Percentiles rank a stretch among this genome's conserved stretches.
These are phyloP conservation scores for zebrafish (Danio rerio) DNA, from an alignment of 2,113 vertebrate species.

Conservation along the genomic window DNA sequence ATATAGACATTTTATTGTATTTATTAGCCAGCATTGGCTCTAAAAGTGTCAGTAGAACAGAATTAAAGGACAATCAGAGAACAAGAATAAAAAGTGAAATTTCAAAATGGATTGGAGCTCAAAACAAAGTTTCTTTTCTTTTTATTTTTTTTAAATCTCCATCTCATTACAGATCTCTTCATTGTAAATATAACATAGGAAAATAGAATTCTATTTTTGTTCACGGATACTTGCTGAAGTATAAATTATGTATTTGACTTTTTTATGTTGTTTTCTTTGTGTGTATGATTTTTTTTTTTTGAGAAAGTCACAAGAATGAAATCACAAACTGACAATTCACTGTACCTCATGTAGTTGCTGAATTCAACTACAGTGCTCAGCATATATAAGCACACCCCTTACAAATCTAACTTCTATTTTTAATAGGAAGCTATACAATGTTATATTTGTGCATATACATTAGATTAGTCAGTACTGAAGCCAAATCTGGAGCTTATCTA, in stretches of 20 bases:
- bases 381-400: no score
- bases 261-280: constrained; percentile 62
- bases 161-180: constrained; percentile 86
- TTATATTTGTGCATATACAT: no score
- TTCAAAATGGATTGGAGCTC: constrained; percentile 81
- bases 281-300: constrained; percentile 70
- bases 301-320: constrained; percentile 47
- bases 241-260: constrained; percentile 96
- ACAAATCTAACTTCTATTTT: no score
- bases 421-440: no score
- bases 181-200: constrained; percentile 99
- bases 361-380: constrained; percentile 63
- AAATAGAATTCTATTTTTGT: constrained; percentile 97
- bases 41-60: constrained; percentile 87
- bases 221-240: constrained; percentile 90
- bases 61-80: constrained; percentile 90
- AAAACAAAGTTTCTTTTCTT: constrained; percentile 82
- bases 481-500: no score
- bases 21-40: constrained; percentile 95
- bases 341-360: constrained; percentile 89
- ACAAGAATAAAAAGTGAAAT: constrained; percentile 66
- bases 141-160: constrained; percentile 76
- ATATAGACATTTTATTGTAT: constrained; percentile 87
- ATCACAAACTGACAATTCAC: constrained; percentile 83
- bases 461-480: no score